Evolutionary conservation across 2,113 vertebrate species (phyloP).

Genomic region (Rhynchomys soricoides): DNA sequence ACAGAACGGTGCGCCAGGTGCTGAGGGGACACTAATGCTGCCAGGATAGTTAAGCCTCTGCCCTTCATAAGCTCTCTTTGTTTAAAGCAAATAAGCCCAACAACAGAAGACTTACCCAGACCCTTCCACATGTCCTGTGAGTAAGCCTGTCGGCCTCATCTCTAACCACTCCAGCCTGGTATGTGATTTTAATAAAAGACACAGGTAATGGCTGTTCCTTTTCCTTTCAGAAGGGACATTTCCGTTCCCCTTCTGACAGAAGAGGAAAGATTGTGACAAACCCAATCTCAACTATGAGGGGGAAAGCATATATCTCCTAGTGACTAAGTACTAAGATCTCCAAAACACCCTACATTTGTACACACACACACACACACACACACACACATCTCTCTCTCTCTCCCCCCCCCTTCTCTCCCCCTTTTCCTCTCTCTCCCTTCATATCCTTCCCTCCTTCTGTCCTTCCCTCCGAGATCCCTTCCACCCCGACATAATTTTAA

Average conservation of each 20-base stretch:
- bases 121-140: neutral
- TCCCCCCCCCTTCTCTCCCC: no score
- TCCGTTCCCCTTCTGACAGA: neutral
- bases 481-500: neutral
- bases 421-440: no score
- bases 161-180: neutral
- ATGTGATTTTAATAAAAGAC: neutral
- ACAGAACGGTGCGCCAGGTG: neutral
- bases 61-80: neutral
- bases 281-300: neutral
- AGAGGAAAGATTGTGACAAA: neutral
- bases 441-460: no score
- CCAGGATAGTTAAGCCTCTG: neutral
- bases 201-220: neutral
- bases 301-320: neutral
- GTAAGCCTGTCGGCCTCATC: neutral
- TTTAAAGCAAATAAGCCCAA: slow-evolving; percentile 2
- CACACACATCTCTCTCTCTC: no score
- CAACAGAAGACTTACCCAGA: neutral
- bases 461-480: no score
- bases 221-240: neutral
- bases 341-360: neutral
- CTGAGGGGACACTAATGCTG: neutral
- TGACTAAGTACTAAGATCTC: neutral
- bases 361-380: neutral